Evolutionary conservation across 2,797 vertebrate species (phyloP).

Genomic region (Acrossocheilus wenchowensis): DNA sequence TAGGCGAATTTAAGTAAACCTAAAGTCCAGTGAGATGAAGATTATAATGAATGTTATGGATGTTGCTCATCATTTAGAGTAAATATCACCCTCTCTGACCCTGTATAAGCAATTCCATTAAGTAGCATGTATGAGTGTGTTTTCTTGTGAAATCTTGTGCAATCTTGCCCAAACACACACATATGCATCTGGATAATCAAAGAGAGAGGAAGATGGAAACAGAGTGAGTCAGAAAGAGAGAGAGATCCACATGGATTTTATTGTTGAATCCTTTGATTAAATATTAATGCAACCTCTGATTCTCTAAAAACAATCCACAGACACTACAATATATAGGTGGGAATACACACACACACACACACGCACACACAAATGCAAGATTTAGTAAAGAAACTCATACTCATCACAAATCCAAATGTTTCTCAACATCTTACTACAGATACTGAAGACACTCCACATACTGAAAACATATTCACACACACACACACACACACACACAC

Average conservation of each 20-base stretch:
- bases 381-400: background rate
- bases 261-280: conserved; percentile 61
- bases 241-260: conserved; percentile 44
- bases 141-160: conserved; percentile 59
- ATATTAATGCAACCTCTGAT: conserved; percentile 57
- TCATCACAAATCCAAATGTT: background rate
- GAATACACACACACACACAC: background rate
- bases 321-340: conserved; percentile 39
- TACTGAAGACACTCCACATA: background rate
- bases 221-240: conserved; percentile 11
- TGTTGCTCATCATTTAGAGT: conserved; percentile 48
- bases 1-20: background rate
- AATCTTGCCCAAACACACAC: background rate
- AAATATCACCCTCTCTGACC: conserved; percentile 25
- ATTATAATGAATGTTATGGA: conserved; percentile 38
- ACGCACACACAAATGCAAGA: background rate
- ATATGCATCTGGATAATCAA: conserved; percentile 13
- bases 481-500: too few species aligned
- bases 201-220: background rate
- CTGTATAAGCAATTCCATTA: conserved; percentile 27
- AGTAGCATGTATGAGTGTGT: conserved; percentile 52
- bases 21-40: background rate
- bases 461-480: too few species aligned
- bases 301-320: conserved; percentile 53
- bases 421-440: background rate